A percentile compares a stretch with the other conserved stretches of the same genome.
These are phyloP conservation scores for Papilio helenus DNA, from an alignment of 1,140 invertebrate genomes.

Conservation along the genomic window DNA sequence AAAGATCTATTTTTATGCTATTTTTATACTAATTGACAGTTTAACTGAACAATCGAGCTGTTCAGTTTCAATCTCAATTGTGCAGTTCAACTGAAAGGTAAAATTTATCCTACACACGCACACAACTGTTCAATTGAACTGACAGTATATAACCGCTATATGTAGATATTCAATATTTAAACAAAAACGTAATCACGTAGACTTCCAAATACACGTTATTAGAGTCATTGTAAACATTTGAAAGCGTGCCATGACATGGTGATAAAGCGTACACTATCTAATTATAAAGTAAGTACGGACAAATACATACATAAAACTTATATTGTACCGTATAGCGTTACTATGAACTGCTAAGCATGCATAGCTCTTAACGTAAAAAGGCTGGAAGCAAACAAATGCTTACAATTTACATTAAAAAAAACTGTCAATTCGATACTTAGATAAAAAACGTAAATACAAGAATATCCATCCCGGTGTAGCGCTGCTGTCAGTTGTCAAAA, in stretches of 20 bases:
- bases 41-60: too few relatives aligned
- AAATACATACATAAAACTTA: constrained; percentile 76
- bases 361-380: constrained; percentile 72
- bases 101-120: too few relatives aligned
- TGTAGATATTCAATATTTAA: too few relatives aligned
- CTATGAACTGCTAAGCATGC: constrained; percentile 82
- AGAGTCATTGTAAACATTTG: constrained; percentile 81
- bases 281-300: constrained; percentile 80
- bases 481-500: too few relatives aligned
- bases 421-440: constrained; percentile 54
- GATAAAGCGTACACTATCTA: constrained; percentile 72
- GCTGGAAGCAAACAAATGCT: constrained; percentile 82
- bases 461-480: too few relatives aligned
- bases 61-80: too few relatives aligned
- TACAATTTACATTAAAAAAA: constrained; percentile 80
- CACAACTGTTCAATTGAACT: too few relatives aligned
- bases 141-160: too few relatives aligned
- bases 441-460: constrained; percentile 42
- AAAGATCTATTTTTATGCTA: too few relatives aligned
- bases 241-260: constrained; percentile 78
- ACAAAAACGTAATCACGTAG: constrained; percentile 62
- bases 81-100: too few relatives aligned
- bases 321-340: constrained; percentile 68
- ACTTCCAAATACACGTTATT: constrained; percentile 68
- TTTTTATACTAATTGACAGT: background rate